phyloP scores from a whole-genome alignment of 2,888 invertebrate species.

The Julus scanicus region DNA sequence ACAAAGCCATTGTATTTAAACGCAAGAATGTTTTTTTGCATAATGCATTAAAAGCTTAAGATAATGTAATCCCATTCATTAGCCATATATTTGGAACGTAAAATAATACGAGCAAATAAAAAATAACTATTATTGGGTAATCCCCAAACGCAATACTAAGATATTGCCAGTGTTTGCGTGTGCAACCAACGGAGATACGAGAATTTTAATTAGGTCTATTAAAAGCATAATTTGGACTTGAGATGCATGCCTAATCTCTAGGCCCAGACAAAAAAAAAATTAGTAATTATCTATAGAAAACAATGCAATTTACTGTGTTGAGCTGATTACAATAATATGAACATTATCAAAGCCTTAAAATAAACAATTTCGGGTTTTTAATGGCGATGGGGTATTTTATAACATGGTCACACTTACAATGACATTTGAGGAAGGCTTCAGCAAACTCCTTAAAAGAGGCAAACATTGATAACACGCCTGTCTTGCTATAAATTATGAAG shows the following conservation, averaged over 20 bases:
- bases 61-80: conserved; percentile 2
- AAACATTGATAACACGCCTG: neutral
- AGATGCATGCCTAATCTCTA: neutral
- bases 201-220: neutral
- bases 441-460: neutral
- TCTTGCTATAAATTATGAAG: neutral
- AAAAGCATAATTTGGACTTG: neutral
- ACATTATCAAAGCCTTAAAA: neutral
- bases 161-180: neutral
- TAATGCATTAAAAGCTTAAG: neutral
- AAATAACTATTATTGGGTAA: conserved; percentile 11
- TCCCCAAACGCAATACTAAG: neutral
- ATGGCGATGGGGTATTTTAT: neutral
- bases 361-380: neutral
- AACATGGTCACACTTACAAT: neutral
- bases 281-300: neutral
- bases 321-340: neutral
- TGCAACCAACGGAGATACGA: neutral
- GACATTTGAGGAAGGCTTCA: neutral
- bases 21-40: neutral
- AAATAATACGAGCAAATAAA: neutral
- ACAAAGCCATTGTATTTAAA: conserved; percentile 3
- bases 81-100: neutral
- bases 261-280: neutral
- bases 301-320: neutral